A percentile compares a stretch with the other conserved stretches of the same genome.
Conservation (phyloP, 1,140 invertebrate genomes). For the Vanessa atalanta region DNA sequence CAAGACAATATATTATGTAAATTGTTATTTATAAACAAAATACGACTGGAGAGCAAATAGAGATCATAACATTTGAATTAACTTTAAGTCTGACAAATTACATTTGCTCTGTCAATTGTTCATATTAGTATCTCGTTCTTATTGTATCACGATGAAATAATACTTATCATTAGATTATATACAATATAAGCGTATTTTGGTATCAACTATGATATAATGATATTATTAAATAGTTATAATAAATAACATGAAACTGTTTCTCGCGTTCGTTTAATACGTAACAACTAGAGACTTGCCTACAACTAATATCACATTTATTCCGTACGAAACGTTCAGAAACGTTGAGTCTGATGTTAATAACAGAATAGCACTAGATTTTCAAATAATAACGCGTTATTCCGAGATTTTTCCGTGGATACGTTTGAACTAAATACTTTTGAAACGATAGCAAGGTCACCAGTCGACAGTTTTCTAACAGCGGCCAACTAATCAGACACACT, state of each 20-base stretch:
- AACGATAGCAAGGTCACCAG: constrained; percentile 59
- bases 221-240: constrained; percentile 41
- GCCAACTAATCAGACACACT: constrained; percentile 58
- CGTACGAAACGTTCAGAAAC: constrained; percentile 38
- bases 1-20: constrained; percentile 31
- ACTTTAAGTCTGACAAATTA: constrained; percentile 31
- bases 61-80: constrained; percentile 51
- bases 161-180: constrained; percentile 38
- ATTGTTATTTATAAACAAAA: constrained; percentile 43
- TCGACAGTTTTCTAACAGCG: constrained; percentile 51
- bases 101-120: constrained; percentile 30
- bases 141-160: constrained; percentile 15
- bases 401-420: constrained; percentile 49
- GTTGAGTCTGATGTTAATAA: constrained; percentile 37
- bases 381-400: constrained; percentile 46
- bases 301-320: constrained; percentile 75
- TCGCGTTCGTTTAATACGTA: constrained; percentile 27
- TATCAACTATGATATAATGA: constrained; percentile 32
- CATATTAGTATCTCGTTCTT: constrained; percentile 20
- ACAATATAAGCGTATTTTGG: constrained; percentile 48
- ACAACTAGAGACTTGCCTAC: constrained; percentile 41
- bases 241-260: constrained; percentile 41
- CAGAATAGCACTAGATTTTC: constrained; percentile 43
- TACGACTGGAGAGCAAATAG: constrained; percentile 53
- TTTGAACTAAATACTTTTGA: constrained; percentile 56